Percentiles rank a stretch among this genome's conserved stretches.
Conservation (phyloP, 2,888 invertebrate genomes). For the Eucriotettix oculatus region DNA sequence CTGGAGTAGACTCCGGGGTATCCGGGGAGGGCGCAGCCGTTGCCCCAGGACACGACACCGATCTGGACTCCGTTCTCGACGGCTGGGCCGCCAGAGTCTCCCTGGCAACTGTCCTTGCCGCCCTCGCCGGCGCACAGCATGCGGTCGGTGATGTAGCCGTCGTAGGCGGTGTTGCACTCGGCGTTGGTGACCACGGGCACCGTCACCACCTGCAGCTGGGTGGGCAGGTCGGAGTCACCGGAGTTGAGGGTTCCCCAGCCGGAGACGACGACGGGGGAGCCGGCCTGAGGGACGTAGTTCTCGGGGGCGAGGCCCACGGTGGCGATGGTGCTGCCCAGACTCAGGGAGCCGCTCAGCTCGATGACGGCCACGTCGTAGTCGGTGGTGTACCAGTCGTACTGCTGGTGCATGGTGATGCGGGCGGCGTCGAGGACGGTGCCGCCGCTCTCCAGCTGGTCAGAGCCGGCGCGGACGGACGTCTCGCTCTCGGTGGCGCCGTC, state of each 20-base stretch:
- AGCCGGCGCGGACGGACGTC: no score
- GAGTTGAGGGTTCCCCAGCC: no score
- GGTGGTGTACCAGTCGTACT: constrained; percentile 19
- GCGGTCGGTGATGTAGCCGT: constrained; percentile 10
- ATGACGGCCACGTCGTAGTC: constrained; percentile 31
- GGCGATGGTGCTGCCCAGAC: no score
- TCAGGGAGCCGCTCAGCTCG: constrained; percentile 16
- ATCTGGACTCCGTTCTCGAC: background rate
- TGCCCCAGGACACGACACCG: constrained; percentile 66
- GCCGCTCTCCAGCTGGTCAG: background rate
- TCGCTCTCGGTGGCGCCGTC: background rate
- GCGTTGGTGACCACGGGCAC: constrained; percentile 4
- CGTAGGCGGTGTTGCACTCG: constrained; percentile 8
- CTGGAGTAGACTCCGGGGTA: constrained; percentile 67
- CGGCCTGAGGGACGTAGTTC: no score
- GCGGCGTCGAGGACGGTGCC: constrained; percentile 16
- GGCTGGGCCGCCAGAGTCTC: constrained; percentile 5
- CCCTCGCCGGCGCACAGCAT: constrained; percentile 17
- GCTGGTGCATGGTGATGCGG: constrained; percentile 21
- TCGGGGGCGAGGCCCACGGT: no score
- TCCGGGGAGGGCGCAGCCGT: constrained; percentile 53
- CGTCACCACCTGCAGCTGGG: background rate
- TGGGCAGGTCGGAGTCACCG: no score
- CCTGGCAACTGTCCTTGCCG: background rate
- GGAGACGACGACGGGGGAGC: no score